Evolutionary conservation across 2,888 invertebrate genomes (phyloP), one percentile per base, ranked within the genome.

Genomic region (Atethmia centrago): DNA sequence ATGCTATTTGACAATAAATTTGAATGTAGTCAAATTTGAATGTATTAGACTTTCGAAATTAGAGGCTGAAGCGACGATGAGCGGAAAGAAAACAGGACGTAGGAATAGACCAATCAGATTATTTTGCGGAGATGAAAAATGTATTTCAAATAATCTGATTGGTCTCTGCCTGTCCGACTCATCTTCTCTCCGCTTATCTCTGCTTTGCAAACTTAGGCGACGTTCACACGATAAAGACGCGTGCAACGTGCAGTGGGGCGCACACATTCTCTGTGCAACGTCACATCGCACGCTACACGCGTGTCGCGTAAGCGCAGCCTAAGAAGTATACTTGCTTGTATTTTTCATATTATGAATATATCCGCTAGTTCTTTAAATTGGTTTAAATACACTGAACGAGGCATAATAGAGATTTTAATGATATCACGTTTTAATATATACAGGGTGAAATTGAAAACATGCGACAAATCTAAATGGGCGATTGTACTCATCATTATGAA

Each of bases 101-200:
- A 5, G 9, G 19, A 25, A 25, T 19, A 25, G 61, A 61, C 7
- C 25, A 61, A 61, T 42, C 21, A 61, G 9, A 61, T 61, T 21
- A 14, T 42, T 45, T 62, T 25, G 7, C 10, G 10, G 19, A 40
- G 10, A 61, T 61, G 10, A 40, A n/a, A 16, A 9, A 5, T 40
- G n/a, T 12, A 12, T 62, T 62, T 66, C 5, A 40, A 65, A 40
- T 62, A 62, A 28, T 40, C 14, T 40, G 8, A 40, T 66, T 61
- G 4, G 25, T 61, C 14, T 61, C 4, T 21, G 14, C 9, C 28
- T 5, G 3, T 1, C 25, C 14, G 9, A 28, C 21, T 10, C 7
- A 64, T 42, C 5, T 42, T 67, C 16, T 19, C 1, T 40, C 19
- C 42, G 2, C 8, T 55, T 14, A 25, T 40, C 14, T 61, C 5